Base-by-base conservation (phyloP, 2,797 vertebrate species). In the Enteromius viviparus region DNA sequence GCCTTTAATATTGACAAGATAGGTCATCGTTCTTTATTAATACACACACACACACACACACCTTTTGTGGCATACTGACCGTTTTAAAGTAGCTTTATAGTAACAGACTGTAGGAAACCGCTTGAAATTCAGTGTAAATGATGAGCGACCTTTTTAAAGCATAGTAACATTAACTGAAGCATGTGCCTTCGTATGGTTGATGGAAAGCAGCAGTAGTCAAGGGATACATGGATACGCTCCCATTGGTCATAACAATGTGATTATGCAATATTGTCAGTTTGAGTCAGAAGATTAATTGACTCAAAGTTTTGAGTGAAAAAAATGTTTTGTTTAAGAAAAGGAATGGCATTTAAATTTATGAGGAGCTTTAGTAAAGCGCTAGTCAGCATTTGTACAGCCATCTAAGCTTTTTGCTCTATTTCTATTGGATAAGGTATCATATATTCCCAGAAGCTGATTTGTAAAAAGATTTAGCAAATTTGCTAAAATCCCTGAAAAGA, bases 101-200 rank as follows among this genome's bases (percentile, higher is more conserved):
- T 83, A 77, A 88, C 75, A 87, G 2, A 12, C 5, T 34, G 12
- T 34, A 74, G 7, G 49, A 74, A n/a, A 15, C 26, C 15, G 26
- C 12, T 29, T 15, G 60, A 29, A 62, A 26, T 62, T 62, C 26
- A 62, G 26, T 62, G 60, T 29, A 26, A 62, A 29, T 6, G 12
- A 62, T 62, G 12, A 85, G 69, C 68, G 75, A 55, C 85, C 47
- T 74, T 53, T 84, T 72, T 81, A 74, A 88, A 77, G 12, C 51
- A 47, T 10, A 66, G 19, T 51, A 40, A 29, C 1, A 0, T 58
- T 19, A 45, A 62, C 53, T 42, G n/a, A 65, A 78, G 76, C 42
- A 0, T 64, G 17, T 78, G 76, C 58, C 49, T 32, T 26, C 47
- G 40, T 47, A 49, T 21, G 58, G 40, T 32, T 78, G 42, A 78